Percentiles rank a stretch among this genome's conserved stretches.
Conservation (phyloP, 2,888 invertebrate species). For the Caenorhabditis becei region DNA sequence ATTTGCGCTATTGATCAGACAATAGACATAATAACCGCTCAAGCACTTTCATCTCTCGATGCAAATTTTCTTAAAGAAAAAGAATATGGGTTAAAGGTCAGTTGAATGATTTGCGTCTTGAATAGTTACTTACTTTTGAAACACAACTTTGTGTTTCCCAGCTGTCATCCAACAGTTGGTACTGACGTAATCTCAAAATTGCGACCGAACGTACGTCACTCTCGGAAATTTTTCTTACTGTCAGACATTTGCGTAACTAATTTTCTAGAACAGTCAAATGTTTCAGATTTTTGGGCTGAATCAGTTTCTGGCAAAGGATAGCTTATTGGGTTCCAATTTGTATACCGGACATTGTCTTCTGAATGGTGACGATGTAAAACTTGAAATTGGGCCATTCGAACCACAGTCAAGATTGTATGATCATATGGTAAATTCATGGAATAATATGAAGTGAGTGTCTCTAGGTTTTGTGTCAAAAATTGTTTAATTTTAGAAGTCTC, state of each 20-base stretch:
- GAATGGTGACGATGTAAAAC: slow-evolving; percentile 75
- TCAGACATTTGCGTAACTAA: neutral
- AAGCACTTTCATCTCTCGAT: slow-evolving; percentile 69
- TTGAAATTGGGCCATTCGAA: slow-evolving; percentile 68
- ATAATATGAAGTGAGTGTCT: slow-evolving; percentile 63
- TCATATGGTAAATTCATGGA: slow-evolving; percentile 38
- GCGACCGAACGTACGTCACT: slow-evolving; percentile 37
- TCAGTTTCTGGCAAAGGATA: slow-evolving; percentile 67
- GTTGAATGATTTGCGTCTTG: neutral
- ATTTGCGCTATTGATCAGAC: slow-evolving; percentile 70
- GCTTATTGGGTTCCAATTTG: slow-evolving; percentile 73
- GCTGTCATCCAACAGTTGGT: slow-evolving; percentile 11
- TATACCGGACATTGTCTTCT: slow-evolving; percentile 76
- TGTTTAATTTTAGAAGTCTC: slow-evolving; percentile 51
- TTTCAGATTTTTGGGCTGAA: slow-evolving; percentile 72
- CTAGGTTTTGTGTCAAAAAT: neutral
- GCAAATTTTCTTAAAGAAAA: slow-evolving; percentile 60
- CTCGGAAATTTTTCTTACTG: slow-evolving; percentile 21
- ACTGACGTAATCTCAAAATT: slow-evolving; percentile 50
- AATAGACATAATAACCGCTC: slow-evolving; percentile 66
- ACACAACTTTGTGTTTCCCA: slow-evolving; percentile 16
- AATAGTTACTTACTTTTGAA: neutral
- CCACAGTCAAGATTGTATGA: slow-evolving; percentile 26
- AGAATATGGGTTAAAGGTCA: slow-evolving; percentile 76
- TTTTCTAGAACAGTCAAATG: neutral